Evolutionary conservation across 2,113 vertebrate species (phyloP).

Genomic region (Sitta europaea): DNA sequence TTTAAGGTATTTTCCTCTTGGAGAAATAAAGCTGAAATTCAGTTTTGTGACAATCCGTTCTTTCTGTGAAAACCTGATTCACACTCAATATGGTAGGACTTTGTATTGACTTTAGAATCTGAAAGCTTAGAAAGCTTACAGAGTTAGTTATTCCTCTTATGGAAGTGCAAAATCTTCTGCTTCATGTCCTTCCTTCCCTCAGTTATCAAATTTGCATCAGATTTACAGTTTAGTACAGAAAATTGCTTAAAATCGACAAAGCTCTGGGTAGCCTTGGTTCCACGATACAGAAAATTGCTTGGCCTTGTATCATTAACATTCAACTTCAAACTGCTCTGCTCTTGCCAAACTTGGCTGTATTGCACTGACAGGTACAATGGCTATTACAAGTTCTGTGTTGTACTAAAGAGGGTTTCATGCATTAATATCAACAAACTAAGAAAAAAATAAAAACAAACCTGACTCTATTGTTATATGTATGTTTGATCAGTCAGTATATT

Average conservation of each 20-base stretch:
- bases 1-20: background rate
- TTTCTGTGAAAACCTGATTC: background rate
- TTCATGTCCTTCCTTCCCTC: background rate
- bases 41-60: background rate
- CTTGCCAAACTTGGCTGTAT: background rate
- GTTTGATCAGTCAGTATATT: background rate
- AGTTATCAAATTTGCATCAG: background rate
- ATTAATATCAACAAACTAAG: background rate
- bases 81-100: background rate
- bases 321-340: background rate
- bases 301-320: background rate
- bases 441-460: background rate
- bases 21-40: background rate
- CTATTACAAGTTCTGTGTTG: background rate
- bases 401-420: background rate
- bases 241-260: background rate
- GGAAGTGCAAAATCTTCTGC: background rate
- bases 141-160: background rate
- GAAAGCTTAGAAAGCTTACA: background rate
- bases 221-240: background rate
- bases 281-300: background rate
- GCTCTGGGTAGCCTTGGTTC: background rate
- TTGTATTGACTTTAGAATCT: background rate
- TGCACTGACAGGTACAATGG: background rate
- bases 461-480: background rate